Conservation (phyloP, 2,888 invertebrate species). For the Nomada hirtipes region DNA sequence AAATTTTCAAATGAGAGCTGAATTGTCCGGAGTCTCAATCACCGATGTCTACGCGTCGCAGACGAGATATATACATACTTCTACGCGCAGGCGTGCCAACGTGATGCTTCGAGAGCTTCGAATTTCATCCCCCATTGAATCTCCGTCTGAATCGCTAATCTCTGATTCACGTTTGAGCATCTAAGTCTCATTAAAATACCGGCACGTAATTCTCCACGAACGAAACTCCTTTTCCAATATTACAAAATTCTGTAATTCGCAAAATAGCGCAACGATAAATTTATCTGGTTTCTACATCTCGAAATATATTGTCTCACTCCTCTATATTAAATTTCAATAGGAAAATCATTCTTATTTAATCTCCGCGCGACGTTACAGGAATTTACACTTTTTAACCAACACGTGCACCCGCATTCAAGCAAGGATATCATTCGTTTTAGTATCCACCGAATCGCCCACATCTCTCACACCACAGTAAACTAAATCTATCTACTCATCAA, state of each 20-base stretch:
- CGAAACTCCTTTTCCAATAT: not conserved
- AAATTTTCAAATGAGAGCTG: conserved; percentile 46
- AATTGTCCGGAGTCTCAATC: conserved; percentile 31
- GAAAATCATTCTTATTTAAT: no score
- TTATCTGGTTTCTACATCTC: no score
- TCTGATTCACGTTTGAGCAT: not conserved
- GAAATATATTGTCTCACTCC: no score
- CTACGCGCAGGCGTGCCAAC: conserved; percentile 13
- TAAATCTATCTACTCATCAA: not conserved
- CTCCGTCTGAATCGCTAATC: not conserved
- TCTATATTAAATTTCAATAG: no score
- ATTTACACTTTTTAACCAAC: no score
- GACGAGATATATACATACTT: not conserved
- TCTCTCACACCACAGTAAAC: no score
- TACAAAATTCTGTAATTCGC: not conserved
- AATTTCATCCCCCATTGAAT: not conserved
- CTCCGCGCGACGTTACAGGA: no score
- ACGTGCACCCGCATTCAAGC: no score
- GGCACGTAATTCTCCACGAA: not conserved
- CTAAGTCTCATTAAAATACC: no score
- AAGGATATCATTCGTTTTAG: no score
- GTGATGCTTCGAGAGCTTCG: not conserved
- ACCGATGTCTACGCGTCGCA: conserved; percentile 22
- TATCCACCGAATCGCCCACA: no score
- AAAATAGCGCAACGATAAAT: no score